Base-by-base conservation (phyloP, 1,140 invertebrate species). In the Micrasema longulum region DNA sequence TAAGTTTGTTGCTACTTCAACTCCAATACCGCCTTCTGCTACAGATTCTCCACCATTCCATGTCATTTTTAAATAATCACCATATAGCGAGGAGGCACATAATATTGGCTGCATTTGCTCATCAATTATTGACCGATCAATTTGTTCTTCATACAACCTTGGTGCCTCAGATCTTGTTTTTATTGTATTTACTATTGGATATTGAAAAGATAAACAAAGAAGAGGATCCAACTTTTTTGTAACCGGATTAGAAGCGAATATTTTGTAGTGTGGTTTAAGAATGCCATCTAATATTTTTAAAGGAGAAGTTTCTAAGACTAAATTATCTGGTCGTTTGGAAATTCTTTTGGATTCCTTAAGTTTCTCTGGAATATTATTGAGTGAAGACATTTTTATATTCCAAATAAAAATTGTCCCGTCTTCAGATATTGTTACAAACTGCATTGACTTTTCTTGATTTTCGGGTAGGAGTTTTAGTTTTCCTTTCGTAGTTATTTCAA, bases 391-490 rank as follows among this genome's bases (percentile, higher is more conserved):
- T 67, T 87, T 86, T 41, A 93, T 80, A 82, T 92, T 88, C 92
- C 92, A 93, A 77, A 92, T 89, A 68, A 89, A 85, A 35, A 93
- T 84, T 9, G 80, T 85, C 4, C 91, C 91, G 77, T 93, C 91
- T 71, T 88, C 81, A 60, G 89, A 87, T 50, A 86, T 85, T 3
- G 90, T 88, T 1, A 90, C 77, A 77, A 93, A 90, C 78, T 91
- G 90, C 43, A 87, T 78, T 7, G 84, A 88, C 55, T 85, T 83
- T 77, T 84, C 83, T 16, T 77, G 77, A 22, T 83, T 78, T 48
- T 79, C 80, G 12, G 74, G 78, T 70, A 77, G 78, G 55, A 79
- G 82, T 71, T 20, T 77, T 60, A 88, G 77, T 81, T 84, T 88
- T 0, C 91, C 91, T 52, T 86, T 89, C 23, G 87, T 81, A 12